Base-by-base conservation (phyloP, 2,888 invertebrate genomes). In the Ypsolopha scabrella region DNA sequence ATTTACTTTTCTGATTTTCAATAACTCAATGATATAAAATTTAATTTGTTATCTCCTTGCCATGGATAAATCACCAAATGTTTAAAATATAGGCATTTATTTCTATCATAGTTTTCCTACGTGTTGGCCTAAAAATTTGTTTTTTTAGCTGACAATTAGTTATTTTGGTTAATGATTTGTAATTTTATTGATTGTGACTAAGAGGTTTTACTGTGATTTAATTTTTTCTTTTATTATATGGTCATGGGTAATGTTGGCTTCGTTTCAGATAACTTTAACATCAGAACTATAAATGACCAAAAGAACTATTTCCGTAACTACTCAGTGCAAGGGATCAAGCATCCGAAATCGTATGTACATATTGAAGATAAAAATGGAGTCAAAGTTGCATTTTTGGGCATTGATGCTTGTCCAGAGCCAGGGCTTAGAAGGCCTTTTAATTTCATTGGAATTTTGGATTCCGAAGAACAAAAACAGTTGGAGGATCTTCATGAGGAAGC, bases 391-490 rank as follows among this genome's bases (percentile, higher is more conserved):
- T 96, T 97, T 75, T 88, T 97, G 60, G 96, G 91, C 0, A 81
- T 97, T 36, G 97, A 97, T 76, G 95, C 96, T 1, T 94, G 94
- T 62, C 89, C 95, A 41, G 92, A 94, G 57, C 96, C 96, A 8
- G 97, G 97, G 1, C 91, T 95, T 8, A 90, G 92, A 58, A 81
- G 96, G 59, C 96, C 96, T 1, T 96, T 96, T 68, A 97, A 97
- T 85, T 97, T 97, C 72, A 92, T 97, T 63, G 97, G 97, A 13
- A 86, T 91, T 48, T 69, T 93, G 34, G 89, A 90, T 55, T 58
- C 73, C 7, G 68, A 81, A 33, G 92, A 92, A 71, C 88, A 90
- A 55, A 70, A 83, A 37, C 73, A 80, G 59, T 74, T 95, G 50
- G 72, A 88, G 53, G 77, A 81, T 54, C 81, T 93, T 46, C 87